phyloP scores from a whole-genome alignment of 2,797 vertebrate species.

The Lepilemur septentrionalis region DNA sequence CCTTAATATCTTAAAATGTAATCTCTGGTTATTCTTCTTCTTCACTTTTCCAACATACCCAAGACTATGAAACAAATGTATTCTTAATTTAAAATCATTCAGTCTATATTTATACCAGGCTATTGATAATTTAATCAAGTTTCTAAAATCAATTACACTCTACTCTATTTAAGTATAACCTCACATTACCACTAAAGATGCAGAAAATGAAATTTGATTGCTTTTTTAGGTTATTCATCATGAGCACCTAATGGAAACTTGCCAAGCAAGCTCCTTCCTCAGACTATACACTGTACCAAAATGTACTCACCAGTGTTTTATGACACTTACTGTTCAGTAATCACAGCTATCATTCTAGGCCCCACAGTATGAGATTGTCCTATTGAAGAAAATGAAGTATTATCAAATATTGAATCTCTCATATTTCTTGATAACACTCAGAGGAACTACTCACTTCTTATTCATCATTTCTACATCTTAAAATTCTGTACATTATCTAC shows the following conservation, averaged over 20 bases:
- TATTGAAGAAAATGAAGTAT: conserved; percentile 65
- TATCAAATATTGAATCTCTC: conserved; percentile 45
- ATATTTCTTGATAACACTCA: conserved; percentile 39
- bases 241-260: conserved; percentile 12
- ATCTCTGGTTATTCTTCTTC: not conserved
- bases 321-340: conserved; percentile 11
- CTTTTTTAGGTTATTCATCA: conserved; percentile 21
- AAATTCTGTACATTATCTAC: conserved; percentile 32
- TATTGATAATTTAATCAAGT: conserved; percentile 71
- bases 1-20: not conserved
- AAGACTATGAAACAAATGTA: conserved; percentile 2
- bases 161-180: conserved; percentile 66
- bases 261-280: not conserved
- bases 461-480: conserved; percentile 32
- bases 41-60: not conserved
- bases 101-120: not conserved
- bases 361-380: conserved; percentile 16
- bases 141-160: conserved; percentile 76
- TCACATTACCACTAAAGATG: conserved; percentile 57
- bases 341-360: not conserved
- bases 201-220: conserved; percentile 74
- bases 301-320: conserved; percentile 41
- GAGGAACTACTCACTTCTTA: not conserved
- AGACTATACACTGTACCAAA: not conserved
- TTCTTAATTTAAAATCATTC: conserved; percentile 38